Evolutionary conservation across 2,113 vertebrate genomes (phyloP), one percentile per base, ranked within the genome.

Genomic region (Malaclemys terrapin): DNA sequence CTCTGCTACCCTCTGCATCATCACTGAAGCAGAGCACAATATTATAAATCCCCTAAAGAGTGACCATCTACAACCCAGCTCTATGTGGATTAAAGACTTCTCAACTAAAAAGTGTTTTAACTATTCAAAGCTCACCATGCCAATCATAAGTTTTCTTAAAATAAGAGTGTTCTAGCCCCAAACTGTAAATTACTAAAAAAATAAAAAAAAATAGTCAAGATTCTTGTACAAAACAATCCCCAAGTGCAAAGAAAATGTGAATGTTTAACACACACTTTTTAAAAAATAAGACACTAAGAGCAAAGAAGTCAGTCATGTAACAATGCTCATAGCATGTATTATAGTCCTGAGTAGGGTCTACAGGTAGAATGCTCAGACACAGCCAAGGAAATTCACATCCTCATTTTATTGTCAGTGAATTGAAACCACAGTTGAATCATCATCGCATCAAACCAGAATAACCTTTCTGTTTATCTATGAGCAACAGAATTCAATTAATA

Each of bases 291-390:
- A 13, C 79, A 17, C 1, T 8, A 75, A 10, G 72, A 95, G 88
- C 47, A 88, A 91, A 42, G 92, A 22, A 16, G 8, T 54, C 65
- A 29, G 50, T 69, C 35, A 80, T 11, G 57, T 16, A 38, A 8
- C 29, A 47, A 50, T 52, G 38, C 53, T 93, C 81, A 13, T 62
- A 52, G 57, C n/a, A 54, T 11, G 87, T 3, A 31, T 3, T 54
- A 65, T 38, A 0, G 0, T 88, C 20, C 82, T 31, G 80, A 87
- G 76, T 2, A 80, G 82, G n/a, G 93, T 84, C 24, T 65, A 49
- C 82, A 92, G 84, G 90, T 89, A 94, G 27, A n/a, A 95, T 84
- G 93, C 93, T 97, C 94, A 98, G 94, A 97, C 84, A 97, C 80
- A 96, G 80, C 81, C 86, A 96, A 93, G 81, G 89, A 98, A 96